Percentiles rank a stretch among this genome's conserved stretches.
These are phyloP conservation scores for Lasioglossum leucozonium DNA, from an alignment of 2,888 invertebrate species.

Conservation along the genomic window DNA sequence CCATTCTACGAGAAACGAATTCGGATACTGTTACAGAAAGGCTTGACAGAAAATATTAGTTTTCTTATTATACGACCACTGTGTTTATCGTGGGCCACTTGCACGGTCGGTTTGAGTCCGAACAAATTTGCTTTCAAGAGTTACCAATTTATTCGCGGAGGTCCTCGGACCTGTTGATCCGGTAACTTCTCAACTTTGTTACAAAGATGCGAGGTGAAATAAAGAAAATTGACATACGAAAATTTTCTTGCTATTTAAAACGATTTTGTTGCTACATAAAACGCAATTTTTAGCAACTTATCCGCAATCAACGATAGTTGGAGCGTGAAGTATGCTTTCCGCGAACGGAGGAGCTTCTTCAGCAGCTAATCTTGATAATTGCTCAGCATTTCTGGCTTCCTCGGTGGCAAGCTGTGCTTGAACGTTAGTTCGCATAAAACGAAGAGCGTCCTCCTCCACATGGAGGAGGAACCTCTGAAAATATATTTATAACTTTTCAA, in stretches of 20 bases:
- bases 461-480: background rate
- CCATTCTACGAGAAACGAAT: background rate
- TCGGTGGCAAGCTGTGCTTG: conserved; percentile 4
- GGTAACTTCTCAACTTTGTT: background rate
- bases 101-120: background rate
- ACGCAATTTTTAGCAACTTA: background rate
- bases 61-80: background rate
- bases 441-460: background rate
- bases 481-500: conserved; percentile 1
- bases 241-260: background rate
- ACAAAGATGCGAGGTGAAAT: too few relatives aligned
- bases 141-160: background rate
- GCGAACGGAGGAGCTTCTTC: conserved; percentile 4
- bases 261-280: background rate
- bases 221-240: background rate
- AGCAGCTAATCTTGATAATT: conserved; percentile 16
- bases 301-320: background rate
- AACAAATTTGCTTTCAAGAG: background rate
- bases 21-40: background rate
- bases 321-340: background rate
- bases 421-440: conserved; percentile 9
- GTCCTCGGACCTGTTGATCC: background rate
- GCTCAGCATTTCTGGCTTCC: conserved; percentile 14
- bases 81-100: background rate
- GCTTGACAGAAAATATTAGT: background rate